Conservation (phyloP, 2,113 vertebrate species). For the Laticauda colubrina region DNA sequence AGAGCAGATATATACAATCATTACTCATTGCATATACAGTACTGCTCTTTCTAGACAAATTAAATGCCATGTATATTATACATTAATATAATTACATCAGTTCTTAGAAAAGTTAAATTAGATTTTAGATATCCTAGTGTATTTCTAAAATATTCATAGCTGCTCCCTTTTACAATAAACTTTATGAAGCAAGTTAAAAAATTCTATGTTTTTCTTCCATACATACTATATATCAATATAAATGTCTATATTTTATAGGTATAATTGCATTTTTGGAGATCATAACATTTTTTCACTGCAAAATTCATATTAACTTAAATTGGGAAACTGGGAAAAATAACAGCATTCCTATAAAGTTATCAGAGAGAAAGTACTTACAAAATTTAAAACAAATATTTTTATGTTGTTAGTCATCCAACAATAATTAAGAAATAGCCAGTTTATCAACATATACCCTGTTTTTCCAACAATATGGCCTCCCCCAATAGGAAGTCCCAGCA, state of each 20-base stretch:
- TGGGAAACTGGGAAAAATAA: not conserved
- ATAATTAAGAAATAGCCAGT: not conserved
- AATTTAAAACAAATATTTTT: not conserved
- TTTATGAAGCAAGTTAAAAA: not conserved
- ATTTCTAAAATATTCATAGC: not conserved
- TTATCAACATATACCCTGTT: not conserved
- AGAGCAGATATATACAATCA: not conserved
- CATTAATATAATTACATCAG: not conserved
- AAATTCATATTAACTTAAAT: not conserved
- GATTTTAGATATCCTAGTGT: not conserved
- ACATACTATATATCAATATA: not conserved
- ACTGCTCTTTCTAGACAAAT: not conserved
- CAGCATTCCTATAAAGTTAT: not conserved
- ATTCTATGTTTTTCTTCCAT: not conserved
- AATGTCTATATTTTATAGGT: not conserved
- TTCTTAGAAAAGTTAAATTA: not conserved
- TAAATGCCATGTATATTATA: not conserved
- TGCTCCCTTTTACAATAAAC: not conserved
- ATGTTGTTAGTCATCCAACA: not conserved
- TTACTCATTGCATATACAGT: not conserved
- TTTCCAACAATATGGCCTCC: no score
- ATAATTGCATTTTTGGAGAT: not conserved
- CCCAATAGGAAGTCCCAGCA: no score
- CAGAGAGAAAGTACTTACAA: not conserved
- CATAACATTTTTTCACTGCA: not conserved